phyloP scores from a whole-genome alignment of 2,797 vertebrate species.

The Spinus pinus region DNA sequence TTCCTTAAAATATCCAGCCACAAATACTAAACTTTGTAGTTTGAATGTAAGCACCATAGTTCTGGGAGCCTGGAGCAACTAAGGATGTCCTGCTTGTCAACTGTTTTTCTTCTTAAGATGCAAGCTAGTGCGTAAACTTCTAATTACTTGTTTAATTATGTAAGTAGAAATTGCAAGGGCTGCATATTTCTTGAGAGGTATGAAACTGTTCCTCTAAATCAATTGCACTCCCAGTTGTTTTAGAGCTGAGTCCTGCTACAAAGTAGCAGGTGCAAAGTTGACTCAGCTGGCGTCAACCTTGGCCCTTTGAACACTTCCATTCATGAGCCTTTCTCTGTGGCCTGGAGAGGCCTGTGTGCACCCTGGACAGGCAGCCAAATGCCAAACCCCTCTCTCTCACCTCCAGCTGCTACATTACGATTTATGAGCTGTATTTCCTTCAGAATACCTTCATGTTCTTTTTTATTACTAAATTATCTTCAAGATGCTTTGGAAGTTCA shows the following conservation, averaged over 20 bases:
- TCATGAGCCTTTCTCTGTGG: fast-evolving
- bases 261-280: neutral
- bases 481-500: neutral
- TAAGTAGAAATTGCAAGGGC: neutral
- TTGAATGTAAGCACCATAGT: neutral
- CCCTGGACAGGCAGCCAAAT: neutral
- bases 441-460: neutral
- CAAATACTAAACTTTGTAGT: neutral
- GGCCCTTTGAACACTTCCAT: neutral
- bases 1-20: neutral
- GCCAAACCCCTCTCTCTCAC: neutral
- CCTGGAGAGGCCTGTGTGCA: neutral
- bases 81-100: neutral
- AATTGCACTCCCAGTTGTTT: neutral
- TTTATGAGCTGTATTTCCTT: neutral
- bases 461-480: neutral
- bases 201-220: neutral
- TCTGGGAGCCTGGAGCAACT: neutral
- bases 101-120: neutral
- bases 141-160: neutral
- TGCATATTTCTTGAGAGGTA: neutral
- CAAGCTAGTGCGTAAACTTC: neutral
- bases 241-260: neutral
- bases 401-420: neutral
- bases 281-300: fast-evolving